Conservation (phyloP, 1,140 invertebrate genomes). For the Drosophila equinoxialis region DNA sequence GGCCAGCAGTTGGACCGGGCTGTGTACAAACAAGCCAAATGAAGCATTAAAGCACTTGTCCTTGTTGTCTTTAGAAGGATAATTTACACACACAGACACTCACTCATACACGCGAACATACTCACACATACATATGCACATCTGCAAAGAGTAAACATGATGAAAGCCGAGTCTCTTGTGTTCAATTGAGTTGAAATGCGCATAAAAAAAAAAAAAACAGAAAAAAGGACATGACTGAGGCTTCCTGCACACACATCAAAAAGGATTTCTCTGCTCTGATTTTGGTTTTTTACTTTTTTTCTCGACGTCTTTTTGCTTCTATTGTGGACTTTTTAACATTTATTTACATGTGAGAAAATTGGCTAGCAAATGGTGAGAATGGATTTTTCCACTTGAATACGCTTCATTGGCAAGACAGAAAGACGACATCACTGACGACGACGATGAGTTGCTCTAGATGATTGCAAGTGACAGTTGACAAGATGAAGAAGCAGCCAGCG, state of each 20-base stretch:
- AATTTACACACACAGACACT: slow-evolving; percentile 43
- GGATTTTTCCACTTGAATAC: slow-evolving; percentile 23
- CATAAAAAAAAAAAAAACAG: slow-evolving; percentile 7
- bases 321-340: slow-evolving; percentile 30
- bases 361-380: slow-evolving; percentile 13
- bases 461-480: slow-evolving; percentile 23
- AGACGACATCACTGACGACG: neutral
- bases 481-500: slow-evolving; percentile 5
- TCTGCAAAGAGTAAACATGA: slow-evolving; percentile 12
- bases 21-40: slow-evolving; percentile 30
- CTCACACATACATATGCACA: slow-evolving; percentile 10
- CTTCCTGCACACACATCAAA: slow-evolving; percentile 29
- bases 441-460: slow-evolving; percentile 11
- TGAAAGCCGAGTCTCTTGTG: slow-evolving; percentile 19
- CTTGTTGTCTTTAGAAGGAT: slow-evolving; percentile 19
- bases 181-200: slow-evolving; percentile 24
- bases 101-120: neutral
- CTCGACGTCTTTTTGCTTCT: slow-evolving; percentile 14
- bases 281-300: slow-evolving; percentile 65
- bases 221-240: slow-evolving; percentile 20
- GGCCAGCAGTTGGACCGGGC: slow-evolving; percentile 15
- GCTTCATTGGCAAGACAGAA: slow-evolving; percentile 15
- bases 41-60: slow-evolving; percentile 33
- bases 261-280: slow-evolving; percentile 49
- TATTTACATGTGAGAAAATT: slow-evolving; percentile 24